Evolutionary conservation across 1,140 invertebrate genomes (phyloP).

Genomic region (Bathynomus jamesi): DNA sequence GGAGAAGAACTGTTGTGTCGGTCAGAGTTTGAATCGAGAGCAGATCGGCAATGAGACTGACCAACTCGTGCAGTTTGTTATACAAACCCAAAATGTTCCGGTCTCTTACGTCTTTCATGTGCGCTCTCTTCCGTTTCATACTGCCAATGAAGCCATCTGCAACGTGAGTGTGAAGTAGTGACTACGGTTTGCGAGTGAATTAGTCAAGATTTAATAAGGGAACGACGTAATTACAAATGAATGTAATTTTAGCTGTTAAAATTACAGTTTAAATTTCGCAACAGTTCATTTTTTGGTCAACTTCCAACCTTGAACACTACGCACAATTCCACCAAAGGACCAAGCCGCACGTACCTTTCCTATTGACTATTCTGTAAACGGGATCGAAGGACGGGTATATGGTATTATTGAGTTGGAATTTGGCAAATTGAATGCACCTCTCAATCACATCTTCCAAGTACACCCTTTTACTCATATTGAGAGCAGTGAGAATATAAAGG

Average conservation of each 20-base stretch:
- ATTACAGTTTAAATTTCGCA: slow-evolving; percentile 3
- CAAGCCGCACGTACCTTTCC: slow-evolving; percentile 42
- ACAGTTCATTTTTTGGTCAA: slow-evolving; percentile 1
- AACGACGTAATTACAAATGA: not conserved
- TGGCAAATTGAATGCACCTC: slow-evolving; percentile 85
- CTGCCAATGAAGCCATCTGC: slow-evolving; percentile 45
- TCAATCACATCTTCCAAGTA: slow-evolving; percentile 97
- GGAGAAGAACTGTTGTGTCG: slow-evolving; percentile 81
- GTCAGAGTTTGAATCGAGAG: slow-evolving; percentile 83
- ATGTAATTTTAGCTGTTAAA: not conserved
- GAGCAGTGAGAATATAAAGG: slow-evolving; percentile 86
- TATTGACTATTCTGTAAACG: slow-evolving; percentile 75
- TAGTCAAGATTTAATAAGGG: slow-evolving; percentile 16
- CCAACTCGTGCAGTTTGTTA: slow-evolving; percentile 84
- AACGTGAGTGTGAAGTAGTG: too few species aligned
- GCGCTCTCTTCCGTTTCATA: slow-evolving; percentile 57
- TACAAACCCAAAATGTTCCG: slow-evolving; percentile 75
- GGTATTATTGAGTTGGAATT: slow-evolving; percentile 91
- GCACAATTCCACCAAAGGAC: too few species aligned
- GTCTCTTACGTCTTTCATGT: slow-evolving; percentile 59
- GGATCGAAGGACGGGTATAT: slow-evolving; percentile 97
- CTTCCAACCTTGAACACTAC: too few species aligned
- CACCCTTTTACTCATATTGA: slow-evolving; percentile 87
- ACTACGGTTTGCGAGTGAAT: slow-evolving; percentile 1
- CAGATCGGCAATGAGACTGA: slow-evolving; percentile 80